Conservation (phyloP, 2,888 invertebrate genomes). For the Eurytoma adleriae region DNA sequence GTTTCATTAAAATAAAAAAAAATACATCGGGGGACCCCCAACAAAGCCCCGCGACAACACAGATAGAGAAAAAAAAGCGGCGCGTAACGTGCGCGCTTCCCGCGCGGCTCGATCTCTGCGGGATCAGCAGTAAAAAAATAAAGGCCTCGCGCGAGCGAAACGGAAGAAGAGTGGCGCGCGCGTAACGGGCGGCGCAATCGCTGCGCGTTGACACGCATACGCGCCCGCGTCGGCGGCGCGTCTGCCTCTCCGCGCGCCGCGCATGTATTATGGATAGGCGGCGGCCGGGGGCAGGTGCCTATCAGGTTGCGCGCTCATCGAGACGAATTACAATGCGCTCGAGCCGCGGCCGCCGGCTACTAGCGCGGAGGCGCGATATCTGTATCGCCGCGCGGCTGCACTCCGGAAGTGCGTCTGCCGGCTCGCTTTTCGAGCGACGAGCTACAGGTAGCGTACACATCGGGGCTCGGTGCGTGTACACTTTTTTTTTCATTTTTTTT, state of each 20-base stretch:
- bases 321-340: constrained; percentile 71
- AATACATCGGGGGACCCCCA: too few species aligned
- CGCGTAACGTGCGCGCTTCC: too few species aligned
- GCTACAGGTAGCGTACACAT: too few species aligned
- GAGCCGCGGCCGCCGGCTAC: not conserved
- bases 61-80: too few species aligned
- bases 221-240: not conserved
- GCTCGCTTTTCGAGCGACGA: not conserved
- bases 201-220: not conserved
- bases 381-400: constrained; percentile 4
- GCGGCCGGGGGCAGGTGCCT: constrained; percentile 65
- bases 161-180: constrained; percentile 1
- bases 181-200: constrained; percentile 59
- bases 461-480: too few species aligned
- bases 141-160: constrained; percentile 1
- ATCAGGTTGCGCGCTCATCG: constrained; percentile 73
- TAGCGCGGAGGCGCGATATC: constrained; percentile 19
- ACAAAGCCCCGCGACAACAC: too few species aligned
- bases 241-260: constrained; percentile 1
- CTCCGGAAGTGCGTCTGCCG: constrained; percentile 31
- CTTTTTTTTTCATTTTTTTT: too few species aligned
- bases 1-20: too few species aligned
- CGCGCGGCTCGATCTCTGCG: too few species aligned
- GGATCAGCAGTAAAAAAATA: too few species aligned
- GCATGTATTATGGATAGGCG: constrained; percentile 5